phyloP scores from a whole-genome alignment of 2,797 vertebrate species.

The Petrocephalus schoutedeni region DNA sequence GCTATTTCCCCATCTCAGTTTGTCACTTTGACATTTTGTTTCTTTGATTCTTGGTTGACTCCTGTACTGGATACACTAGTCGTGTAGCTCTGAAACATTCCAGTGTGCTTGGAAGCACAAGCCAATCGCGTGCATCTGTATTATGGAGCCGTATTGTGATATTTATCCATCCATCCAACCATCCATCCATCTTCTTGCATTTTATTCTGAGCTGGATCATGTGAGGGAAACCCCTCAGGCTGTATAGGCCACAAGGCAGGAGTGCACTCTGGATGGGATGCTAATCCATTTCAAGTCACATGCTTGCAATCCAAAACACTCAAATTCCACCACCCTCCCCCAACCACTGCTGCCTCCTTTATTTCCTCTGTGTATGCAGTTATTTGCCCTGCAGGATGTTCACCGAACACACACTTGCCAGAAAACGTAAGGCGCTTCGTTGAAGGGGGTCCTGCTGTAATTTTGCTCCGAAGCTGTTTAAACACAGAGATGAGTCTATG shows the following conservation, averaged over 20 bases:
- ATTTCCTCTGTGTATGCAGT: background rate
- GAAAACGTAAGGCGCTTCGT: background rate
- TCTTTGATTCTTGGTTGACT: background rate
- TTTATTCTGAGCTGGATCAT: background rate
- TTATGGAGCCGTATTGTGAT: background rate
- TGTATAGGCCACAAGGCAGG: background rate
- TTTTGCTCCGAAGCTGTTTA: background rate
- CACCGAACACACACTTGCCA: background rate
- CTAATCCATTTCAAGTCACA: background rate
- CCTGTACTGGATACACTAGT: background rate
- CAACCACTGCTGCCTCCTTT: background rate
- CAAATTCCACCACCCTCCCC: background rate
- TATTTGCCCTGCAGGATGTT: background rate
- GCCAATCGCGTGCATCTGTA: too few species aligned
- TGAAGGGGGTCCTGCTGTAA: background rate
- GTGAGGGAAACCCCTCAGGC: background rate
- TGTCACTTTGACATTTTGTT: background rate
- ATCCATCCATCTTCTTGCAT: background rate
- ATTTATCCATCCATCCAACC: background rate
- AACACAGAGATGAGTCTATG: slow-evolving; percentile 15
- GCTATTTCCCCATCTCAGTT: background rate
- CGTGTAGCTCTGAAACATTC: background rate
- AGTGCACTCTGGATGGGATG: background rate
- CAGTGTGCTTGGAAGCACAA: background rate
- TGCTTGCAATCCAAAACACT: background rate